Evolutionary conservation across 2,113 vertebrate species (phyloP).

Genomic region (Eulacestoma nigropectus): DNA sequence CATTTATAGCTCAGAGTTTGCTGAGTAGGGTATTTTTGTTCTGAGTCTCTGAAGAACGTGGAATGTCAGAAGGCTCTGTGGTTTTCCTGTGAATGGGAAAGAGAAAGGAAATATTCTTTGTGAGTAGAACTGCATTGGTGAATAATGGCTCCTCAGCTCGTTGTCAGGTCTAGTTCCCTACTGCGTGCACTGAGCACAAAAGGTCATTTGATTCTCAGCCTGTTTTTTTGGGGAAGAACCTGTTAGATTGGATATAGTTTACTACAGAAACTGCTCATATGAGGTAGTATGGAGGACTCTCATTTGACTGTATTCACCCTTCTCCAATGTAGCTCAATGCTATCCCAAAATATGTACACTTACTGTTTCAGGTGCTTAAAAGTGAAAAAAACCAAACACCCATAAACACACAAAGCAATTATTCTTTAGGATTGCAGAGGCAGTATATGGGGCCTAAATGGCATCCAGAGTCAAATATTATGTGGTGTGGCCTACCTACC

Average conservation of each 20-base stretch:
- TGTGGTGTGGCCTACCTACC: neutral
- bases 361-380: neutral
- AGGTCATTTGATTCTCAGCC: neutral
- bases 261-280: neutral
- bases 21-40: neutral
- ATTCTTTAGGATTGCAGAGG: neutral
- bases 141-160: neutral
- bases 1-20: neutral
- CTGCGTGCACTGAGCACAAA: neutral
- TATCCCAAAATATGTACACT: neutral
- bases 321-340: neutral
- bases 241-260: neutral
- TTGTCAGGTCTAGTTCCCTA: neutral
- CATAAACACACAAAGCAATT: neutral
- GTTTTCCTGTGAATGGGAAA: neutral
- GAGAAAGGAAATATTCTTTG: neutral
- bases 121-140: neutral
- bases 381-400: accelerated
- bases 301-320: neutral
- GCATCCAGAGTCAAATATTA: neutral
- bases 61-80: neutral
- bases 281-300: neutral
- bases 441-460: neutral
- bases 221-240: neutral
- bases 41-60: neutral